phyloP scores from a whole-genome alignment of 2,113 vertebrate species.

The Ardeotis arabs region DNA sequence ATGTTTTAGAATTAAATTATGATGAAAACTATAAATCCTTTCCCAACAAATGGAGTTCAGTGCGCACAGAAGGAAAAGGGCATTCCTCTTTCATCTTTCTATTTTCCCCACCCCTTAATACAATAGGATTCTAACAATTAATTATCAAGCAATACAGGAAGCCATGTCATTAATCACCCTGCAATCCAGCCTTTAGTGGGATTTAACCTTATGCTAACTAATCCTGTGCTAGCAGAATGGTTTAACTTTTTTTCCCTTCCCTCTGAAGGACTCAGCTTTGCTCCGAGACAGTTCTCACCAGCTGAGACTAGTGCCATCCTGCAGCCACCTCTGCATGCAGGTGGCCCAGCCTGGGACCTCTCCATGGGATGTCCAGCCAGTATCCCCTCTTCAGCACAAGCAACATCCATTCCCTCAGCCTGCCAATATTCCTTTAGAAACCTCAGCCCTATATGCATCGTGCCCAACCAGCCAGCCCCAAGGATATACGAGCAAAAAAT shows the following conservation, averaged over 20 bases:
- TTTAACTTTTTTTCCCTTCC: rapidly evolving
- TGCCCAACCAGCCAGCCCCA: neutral
- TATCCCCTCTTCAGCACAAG: rapidly evolving
- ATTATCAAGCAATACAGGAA: slow-evolving; percentile 38
- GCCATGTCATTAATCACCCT: neutral
- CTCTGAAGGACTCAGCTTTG: neutral
- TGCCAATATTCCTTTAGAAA: neutral
- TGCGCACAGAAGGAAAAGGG: neutral
- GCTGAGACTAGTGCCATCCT: neutral
- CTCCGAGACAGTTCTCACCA: neutral
- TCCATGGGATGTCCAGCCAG: no score
- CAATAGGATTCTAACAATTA: slow-evolving; percentile 28
- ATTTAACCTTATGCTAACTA: neutral
- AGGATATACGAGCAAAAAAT: neutral
- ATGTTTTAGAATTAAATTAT: slow-evolving; percentile 63
- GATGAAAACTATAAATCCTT: slow-evolving; percentile 51
- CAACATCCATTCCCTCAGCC: no score
- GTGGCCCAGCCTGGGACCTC: neutral
- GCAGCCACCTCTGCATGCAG: neutral
- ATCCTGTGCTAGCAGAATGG: neutral
- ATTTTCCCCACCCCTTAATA: neutral
- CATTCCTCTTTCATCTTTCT: neutral
- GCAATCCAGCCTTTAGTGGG: neutral
- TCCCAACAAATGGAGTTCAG: neutral
- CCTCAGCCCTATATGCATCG: neutral